Percentiles rank a stretch among this genome's conserved stretches.
phyloP scores from a whole-genome alignment of 2,888 invertebrate genomes.

The Tribolium freemani region DNA sequence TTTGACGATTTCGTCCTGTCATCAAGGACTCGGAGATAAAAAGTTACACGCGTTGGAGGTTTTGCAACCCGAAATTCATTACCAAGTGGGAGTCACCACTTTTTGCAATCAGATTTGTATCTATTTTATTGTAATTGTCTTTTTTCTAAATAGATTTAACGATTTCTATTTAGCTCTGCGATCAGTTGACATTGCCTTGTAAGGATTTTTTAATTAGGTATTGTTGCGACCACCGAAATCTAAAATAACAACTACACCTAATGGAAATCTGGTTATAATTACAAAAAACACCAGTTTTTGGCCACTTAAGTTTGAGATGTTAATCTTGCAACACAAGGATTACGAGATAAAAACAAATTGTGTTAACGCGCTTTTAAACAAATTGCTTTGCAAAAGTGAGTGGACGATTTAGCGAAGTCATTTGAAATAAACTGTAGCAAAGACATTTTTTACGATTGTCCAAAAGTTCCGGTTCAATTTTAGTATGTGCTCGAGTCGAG shows the following conservation, averaged over 20 bases:
- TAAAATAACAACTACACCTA: conserved; percentile 3
- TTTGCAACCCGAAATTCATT: neutral
- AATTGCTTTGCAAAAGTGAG: conserved; percentile 15
- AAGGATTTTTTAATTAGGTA: conserved; percentile 30
- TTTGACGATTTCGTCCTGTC: conserved; percentile 11
- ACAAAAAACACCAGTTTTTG: conserved; percentile 16
- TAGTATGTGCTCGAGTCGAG: neutral
- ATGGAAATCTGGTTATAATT: neutral
- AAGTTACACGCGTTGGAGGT: neutral
- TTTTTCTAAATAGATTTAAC: conserved; percentile 14
- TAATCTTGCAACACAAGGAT: conserved; percentile 29
- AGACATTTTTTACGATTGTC: neutral
- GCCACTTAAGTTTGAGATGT: conserved; percentile 2
- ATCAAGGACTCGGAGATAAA: neutral
- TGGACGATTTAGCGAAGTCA: conserved; percentile 10
- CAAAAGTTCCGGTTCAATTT: neutral
- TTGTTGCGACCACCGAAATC: conserved; percentile 11
- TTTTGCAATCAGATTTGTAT: conserved; percentile 26
- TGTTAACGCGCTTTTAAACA: conserved; percentile 27
- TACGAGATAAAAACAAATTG: conserved; percentile 22
- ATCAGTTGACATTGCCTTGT: conserved; percentile 33
- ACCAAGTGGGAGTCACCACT: conserved; percentile 23
- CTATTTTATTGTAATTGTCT: conserved; percentile 25
- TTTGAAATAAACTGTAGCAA: neutral
- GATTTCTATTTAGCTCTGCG: conserved; percentile 22